phyloP scores from a whole-genome alignment of 2,113 vertebrate species.

The Ictidomys tridecemlineatus region DNA sequence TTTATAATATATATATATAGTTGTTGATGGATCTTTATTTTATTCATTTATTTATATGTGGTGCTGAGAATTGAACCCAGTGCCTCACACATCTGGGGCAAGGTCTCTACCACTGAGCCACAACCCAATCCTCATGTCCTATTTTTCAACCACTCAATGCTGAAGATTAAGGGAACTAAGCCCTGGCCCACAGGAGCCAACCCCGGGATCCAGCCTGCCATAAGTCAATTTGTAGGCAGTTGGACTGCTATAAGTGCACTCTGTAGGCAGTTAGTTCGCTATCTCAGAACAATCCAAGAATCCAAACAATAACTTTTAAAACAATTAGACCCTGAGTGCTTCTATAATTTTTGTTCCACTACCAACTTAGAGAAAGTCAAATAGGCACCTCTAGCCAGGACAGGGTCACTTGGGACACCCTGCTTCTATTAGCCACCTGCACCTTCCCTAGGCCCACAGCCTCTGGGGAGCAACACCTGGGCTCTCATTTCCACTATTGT shows the following conservation, averaged over 20 bases:
- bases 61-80: too few relatives aligned
- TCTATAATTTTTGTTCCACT: background rate
- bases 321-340: background rate
- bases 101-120: too few relatives aligned
- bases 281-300: background rate
- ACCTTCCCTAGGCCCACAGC: too few relatives aligned
- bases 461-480: background rate
- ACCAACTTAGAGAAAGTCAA: background rate
- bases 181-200: background rate
- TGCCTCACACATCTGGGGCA: too few relatives aligned
- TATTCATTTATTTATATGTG: too few relatives aligned
- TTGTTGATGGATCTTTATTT: too few relatives aligned
- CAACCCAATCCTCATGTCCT: background rate
- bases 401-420: background rate
- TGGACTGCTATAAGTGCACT: background rate
- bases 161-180: conserved; percentile 63
- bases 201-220: background rate
- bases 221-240: background rate
- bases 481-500: background rate
- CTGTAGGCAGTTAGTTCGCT: background rate
- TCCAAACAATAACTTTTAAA: background rate
- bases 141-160: conserved; percentile 34
- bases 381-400: background rate
- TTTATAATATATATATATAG: too few relatives aligned
- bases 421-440: background rate